A percentile compares a stretch with the other conserved stretches of the same genome.
Conservation (phyloP, 2,888 invertebrate species). For the Caenorhabditis sp. region DNA sequence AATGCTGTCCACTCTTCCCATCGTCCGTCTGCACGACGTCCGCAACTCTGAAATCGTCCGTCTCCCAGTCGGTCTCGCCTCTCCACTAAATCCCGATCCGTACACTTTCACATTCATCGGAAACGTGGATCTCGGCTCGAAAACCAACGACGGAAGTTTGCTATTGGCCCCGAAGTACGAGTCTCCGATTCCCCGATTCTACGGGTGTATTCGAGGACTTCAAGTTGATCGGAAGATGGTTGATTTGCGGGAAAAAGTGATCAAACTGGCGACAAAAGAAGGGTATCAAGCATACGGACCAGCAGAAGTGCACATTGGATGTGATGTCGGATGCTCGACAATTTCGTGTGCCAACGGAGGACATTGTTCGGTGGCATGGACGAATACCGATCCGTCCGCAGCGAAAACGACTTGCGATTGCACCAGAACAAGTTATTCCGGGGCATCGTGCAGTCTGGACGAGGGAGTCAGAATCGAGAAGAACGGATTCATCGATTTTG, state of each 20-base stretch:
- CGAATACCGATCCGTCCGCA: constrained; percentile 71
- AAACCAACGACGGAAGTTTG: constrained; percentile 57
- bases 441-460: constrained; percentile 70
- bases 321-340: constrained; percentile 73
- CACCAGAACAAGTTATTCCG: constrained; percentile 75
- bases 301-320: constrained; percentile 73
- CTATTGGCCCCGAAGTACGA: constrained; percentile 67
- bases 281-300: constrained; percentile 38
- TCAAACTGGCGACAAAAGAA: constrained; percentile 30
- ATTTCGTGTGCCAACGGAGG: constrained; percentile 78
- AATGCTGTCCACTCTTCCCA: constrained; percentile 28
- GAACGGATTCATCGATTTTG: constrained; percentile 67
- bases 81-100: constrained; percentile 44
- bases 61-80: constrained; percentile 43
- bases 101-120: constrained; percentile 52
- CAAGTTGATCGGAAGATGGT: constrained; percentile 62
- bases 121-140: constrained; percentile 39
- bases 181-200: constrained; percentile 71
- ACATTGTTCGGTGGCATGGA: constrained; percentile 79
- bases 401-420: constrained; percentile 76
- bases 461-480: constrained; percentile 68
- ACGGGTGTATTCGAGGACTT: constrained; percentile 79
- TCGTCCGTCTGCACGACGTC: constrained; percentile 32
- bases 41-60: constrained; percentile 53
- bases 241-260: constrained; percentile 55